Evolutionary conservation across 1,140 invertebrate genomes (phyloP).

Genomic region (Drosophila nebulosa): DNA sequence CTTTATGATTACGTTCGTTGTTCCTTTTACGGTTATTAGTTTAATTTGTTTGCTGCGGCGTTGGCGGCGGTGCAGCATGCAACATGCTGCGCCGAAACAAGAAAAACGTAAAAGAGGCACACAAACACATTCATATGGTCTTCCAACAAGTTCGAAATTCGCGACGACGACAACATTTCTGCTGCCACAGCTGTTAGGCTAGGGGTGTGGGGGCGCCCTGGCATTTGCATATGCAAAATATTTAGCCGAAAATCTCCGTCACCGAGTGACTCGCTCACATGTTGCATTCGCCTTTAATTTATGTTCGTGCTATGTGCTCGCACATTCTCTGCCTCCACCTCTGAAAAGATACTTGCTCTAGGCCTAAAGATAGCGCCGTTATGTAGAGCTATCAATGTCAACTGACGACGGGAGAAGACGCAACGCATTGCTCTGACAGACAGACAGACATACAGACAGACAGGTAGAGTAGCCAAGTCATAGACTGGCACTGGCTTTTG

Average conservation of each 20-base stretch:
- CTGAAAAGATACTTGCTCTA: constrained; percentile 1
- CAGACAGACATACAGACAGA: constrained; percentile 38
- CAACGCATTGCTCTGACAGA: constrained; percentile 7
- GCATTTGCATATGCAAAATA: constrained; percentile 75
- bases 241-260: constrained; percentile 66
- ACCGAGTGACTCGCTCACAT: constrained; percentile 52
- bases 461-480: constrained; percentile 54
- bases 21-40: constrained; percentile 74
- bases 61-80: constrained; percentile 49
- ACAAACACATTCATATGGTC: constrained; percentile 10
- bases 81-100: constrained; percentile 56
- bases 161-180: constrained; percentile 67
- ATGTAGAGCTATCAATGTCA: constrained; percentile 70
- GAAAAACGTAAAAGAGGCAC: constrained; percentile 1
- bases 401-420: constrained; percentile 32
- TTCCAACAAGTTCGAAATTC: constrained; percentile 77
- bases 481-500: constrained; percentile 5
- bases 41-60: constrained; percentile 65
- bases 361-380: constrained; percentile 36
- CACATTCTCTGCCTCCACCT: constrained; percentile 18
- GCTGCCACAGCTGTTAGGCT: not conserved
- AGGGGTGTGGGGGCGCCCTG: constrained; percentile 12
- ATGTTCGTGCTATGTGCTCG: constrained; percentile 34
- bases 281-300: constrained; percentile 73
- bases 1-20: constrained; percentile 55